Evolutionary conservation across 2,113 vertebrate genomes (phyloP).

Genomic region (Todiramphus saurophagus): DNA sequence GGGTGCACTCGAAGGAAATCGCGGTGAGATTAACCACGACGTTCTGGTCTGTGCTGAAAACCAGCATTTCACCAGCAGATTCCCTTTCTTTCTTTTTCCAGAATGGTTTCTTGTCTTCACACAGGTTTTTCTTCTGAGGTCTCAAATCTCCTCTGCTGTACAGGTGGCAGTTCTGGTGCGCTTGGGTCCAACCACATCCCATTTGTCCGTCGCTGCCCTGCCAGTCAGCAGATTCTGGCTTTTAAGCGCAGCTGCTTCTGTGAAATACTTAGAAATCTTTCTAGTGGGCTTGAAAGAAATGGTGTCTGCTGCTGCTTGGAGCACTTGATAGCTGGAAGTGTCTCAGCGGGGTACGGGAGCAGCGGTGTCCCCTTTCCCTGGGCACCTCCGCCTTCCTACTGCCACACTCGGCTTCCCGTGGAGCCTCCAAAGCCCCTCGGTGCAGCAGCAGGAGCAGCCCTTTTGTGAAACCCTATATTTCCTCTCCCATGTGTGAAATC

Average conservation of each 20-base stretch:
- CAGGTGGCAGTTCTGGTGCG: not conserved
- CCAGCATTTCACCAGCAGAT: accelerated
- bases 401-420: not conserved
- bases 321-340: no score
- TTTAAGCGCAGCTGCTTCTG: not conserved
- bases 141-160: accelerated
- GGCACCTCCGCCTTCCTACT: accelerated
- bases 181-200: not conserved
- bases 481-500: not conserved
- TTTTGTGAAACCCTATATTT: not conserved
- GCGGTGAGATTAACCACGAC: not conserved
- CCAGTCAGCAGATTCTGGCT: not conserved
- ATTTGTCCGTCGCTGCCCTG: not conserved
- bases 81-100: not conserved
- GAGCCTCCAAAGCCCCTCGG: not conserved
- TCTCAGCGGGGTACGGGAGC: accelerated
- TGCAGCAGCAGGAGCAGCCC: not conserved
- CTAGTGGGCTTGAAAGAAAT: not conserved
- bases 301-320: not conserved
- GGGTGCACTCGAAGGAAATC: not conserved
- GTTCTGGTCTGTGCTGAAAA: not conserved
- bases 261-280: not conserved
- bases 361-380: not conserved
- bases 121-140: no score
- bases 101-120: not conserved